These are phyloP conservation scores for Therioaphis trifolii DNA, from an alignment of 2,888 invertebrate species.

Conservation along the genomic window DNA sequence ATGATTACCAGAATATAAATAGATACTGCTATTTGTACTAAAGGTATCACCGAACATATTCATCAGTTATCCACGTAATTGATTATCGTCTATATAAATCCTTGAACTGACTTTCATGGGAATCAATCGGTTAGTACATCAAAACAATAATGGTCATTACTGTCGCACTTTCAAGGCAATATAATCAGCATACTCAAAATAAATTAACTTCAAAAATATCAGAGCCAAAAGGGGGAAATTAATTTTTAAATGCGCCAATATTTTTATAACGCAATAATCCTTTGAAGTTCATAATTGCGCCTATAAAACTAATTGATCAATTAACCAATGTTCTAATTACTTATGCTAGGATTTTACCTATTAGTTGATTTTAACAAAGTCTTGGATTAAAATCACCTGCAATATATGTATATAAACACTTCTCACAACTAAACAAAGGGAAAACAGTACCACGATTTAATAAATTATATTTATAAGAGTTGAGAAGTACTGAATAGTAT, in stretches of 20 bases:
- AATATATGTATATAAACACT: not conserved
- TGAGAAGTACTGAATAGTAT: not conserved
- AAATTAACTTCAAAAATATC: conserved; percentile 24
- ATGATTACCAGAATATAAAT: not conserved
- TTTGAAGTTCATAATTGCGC: not conserved
- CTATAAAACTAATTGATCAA: conserved; percentile 45
- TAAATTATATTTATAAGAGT: not conserved
- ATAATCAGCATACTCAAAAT: not conserved
- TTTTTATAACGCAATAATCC: conserved; percentile 21
- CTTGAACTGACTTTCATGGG: conserved; percentile 47
- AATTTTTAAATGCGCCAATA: not conserved
- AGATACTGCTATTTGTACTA: not conserved
- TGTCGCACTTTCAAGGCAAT: conserved; percentile 39
- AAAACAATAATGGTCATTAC: conserved; percentile 37
- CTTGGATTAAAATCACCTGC: not conserved
- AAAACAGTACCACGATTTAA: conserved; percentile 1
- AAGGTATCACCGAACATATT: not conserved
- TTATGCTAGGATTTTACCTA: not conserved
- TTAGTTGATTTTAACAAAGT: conserved; percentile 22
- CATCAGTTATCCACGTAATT: conserved; percentile 34
- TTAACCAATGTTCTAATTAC: conserved; percentile 46
- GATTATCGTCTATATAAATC: conserved; percentile 37
- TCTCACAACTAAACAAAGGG: not conserved
- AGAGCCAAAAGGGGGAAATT: conserved; percentile 22
- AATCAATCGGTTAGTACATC: conserved; percentile 30